phyloP scores from a whole-genome alignment of 2,113 vertebrate species.

The Entomyzon cyanotis region DNA sequence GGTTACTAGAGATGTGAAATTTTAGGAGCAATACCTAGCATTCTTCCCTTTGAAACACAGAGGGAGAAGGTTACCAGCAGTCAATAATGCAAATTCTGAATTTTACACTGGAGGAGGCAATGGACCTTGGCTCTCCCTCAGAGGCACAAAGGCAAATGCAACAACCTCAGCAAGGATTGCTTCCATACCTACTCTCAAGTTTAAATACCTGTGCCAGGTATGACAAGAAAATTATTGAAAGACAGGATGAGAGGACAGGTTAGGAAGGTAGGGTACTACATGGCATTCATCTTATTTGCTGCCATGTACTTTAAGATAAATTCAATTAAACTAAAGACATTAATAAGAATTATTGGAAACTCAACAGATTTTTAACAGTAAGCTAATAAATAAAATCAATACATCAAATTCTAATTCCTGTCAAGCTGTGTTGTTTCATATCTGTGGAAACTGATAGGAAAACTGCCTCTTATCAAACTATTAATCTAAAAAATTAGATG shows the following conservation, averaged over 20 bases:
- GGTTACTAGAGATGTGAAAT: not conserved
- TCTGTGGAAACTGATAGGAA: not conserved
- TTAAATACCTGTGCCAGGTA: not conserved
- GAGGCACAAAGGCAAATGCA: not conserved
- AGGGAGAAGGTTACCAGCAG: not conserved
- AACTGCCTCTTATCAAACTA: not conserved
- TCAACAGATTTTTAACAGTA: not conserved
- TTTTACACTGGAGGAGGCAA: not conserved
- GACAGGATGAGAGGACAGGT: not conserved
- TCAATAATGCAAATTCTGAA: not conserved
- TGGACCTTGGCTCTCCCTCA: not conserved
- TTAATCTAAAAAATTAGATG: not conserved
- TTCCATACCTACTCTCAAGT: not conserved
- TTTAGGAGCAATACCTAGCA: not conserved
- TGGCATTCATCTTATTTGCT: not conserved
- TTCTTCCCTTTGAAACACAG: fast-evolving
- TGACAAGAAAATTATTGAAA: not conserved
- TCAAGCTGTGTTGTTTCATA: not conserved
- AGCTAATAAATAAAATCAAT: not conserved
- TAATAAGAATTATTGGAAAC: not conserved
- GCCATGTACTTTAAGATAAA: not conserved
- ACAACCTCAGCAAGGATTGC: not conserved
- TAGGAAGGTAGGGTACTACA: not conserved
- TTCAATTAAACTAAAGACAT: not conserved
- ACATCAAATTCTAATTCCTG: not conserved